Percentiles rank a stretch among this genome's conserved stretches.
These are phyloP conservation scores for Leucoraja ocellata DNA, from an alignment of 2,797 vertebrate species.

Conservation along the genomic window DNA sequence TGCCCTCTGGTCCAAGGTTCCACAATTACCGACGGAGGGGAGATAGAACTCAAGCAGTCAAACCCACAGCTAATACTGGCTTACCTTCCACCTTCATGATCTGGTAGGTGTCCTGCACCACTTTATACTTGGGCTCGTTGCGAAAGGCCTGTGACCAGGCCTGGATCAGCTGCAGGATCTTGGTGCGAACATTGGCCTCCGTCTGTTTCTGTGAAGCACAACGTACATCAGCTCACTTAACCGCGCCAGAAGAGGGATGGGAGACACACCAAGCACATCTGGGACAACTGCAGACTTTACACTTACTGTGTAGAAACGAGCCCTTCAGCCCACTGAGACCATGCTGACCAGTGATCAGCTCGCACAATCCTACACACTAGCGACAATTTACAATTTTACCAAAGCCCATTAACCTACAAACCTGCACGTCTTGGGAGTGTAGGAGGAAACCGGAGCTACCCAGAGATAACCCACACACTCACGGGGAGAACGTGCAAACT, in stretches of 20 bases:
- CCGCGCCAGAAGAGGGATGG: neutral
- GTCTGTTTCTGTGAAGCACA: conserved; percentile 68
- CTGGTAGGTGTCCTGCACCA: conserved; percentile 97
- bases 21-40: neutral
- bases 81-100: conserved; percentile 98
- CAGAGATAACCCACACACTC: no score
- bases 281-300: neutral
- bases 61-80: conserved; percentile 34
- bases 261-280: no score
- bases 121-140: conserved; percentile 96
- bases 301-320: no score
- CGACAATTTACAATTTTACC: no score
- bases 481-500: no score
- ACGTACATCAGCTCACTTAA: neutral
- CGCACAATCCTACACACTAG: no score
- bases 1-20: no score
- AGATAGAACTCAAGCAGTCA: neutral
- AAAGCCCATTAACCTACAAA: no score
- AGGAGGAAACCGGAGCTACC: no score
- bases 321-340: no score
- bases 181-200: conserved; percentile 86
- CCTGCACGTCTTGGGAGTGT: no score
- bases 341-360: no score
- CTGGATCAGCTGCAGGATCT: conserved; percentile 92
- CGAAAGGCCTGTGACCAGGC: conserved; percentile 96